Evolutionary conservation across 92 coral and sea anemone genomes (phyloP), one percentile per base, ranked within the genome.

Genomic region (Epizoanthus scotinus): DNA sequence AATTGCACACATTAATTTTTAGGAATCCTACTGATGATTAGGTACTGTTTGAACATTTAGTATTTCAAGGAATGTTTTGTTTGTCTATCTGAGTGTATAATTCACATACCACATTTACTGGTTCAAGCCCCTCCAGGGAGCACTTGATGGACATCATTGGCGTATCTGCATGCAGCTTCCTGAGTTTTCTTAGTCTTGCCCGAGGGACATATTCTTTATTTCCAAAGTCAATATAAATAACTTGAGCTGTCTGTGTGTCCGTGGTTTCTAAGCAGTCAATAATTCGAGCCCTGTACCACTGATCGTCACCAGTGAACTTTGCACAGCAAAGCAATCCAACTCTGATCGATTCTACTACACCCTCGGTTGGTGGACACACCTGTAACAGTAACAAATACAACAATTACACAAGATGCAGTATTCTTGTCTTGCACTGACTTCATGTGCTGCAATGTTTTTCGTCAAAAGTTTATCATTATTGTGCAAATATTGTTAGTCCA

Each of bases 151-250:
- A 94, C 87, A 90, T 89, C 86, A 88, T 84, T 18, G 98, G 97
- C 53, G 83, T 74, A 53, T 89, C 91, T 0, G 89, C 95, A 66
- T 90, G 94, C 24, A 87, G 87, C 57, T 84, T 90, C 55, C 70
- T 84, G 15, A 95, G 87, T 66, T 81, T 85, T 17, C 95, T 78
- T 28, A 95, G 85, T 28, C 94, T 63, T 13, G 86, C 79, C 38
- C 66, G 78, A 53, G 94, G 89, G 8, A 93, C 75, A 64, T 69
- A 47, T 29, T 93, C 98, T 21, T 89, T 71, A 84, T 95, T 95
- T 24, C 99, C 99, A 82, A 88, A 95, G 85, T 95, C 99, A 10
- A 93, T 87, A 70, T 95, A 95, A 18, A 87, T 84, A 27, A 95
- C 93, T 18, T 91, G 59, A 14, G 79, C 92, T 54, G 78, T 75